Evolutionary conservation across 2,797 vertebrate species (phyloP), one percentile per base, ranked within the genome.

Genomic region (Crypturellus tataupa): DNA sequence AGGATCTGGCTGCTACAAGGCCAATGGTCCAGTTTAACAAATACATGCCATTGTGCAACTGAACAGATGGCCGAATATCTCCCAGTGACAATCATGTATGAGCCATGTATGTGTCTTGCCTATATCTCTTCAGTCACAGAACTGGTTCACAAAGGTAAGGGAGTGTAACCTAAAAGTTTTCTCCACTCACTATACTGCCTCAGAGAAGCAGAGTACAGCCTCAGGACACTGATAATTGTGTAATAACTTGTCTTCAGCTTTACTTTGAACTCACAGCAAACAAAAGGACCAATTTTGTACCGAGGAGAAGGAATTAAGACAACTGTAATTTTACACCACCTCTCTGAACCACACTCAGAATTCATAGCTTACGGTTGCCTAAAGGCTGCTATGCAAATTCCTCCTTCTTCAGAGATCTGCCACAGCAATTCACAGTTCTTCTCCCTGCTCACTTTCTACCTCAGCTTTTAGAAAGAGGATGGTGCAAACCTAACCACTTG

Each of bases 201-300:
- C 69, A 56, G 13, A 65, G 68, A 27, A 70, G 40, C 58, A 56
- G 20, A n/a, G 51, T 17, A 69, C 72, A 65, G 78, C 72, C 69
- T 72, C 83, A 5, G 1, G 69, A 90, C 64, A 83, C 42, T 53
- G 53, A 33, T 40, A 76, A 83, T 27, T 83, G 37, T 42, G 16
- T 76, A 80, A 58, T 21, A 92, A 87, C 60, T 82, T 84, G 83
- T 47, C 79, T 87, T 94, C 64, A n/a, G 71, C 84, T 90, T 84
- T 84, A 60, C 75, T 92, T 77, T 87, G 90, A 88, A 87, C 40
- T 85, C 53, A 71, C n/a, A 37, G 77, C 58, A 83, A 91, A 93
- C 37, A 80, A 94, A 89, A 44, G 24, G 27, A 37, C 62, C 56
- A 67, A 53, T 44, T 89, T 72, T 73, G 53, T 31, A 47, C 44